Percentiles rank a stretch among this genome's conserved stretches.
Evolutionary conservation across 1,140 invertebrate species (phyloP).

Genomic region (Orchesella cincta): DNA sequence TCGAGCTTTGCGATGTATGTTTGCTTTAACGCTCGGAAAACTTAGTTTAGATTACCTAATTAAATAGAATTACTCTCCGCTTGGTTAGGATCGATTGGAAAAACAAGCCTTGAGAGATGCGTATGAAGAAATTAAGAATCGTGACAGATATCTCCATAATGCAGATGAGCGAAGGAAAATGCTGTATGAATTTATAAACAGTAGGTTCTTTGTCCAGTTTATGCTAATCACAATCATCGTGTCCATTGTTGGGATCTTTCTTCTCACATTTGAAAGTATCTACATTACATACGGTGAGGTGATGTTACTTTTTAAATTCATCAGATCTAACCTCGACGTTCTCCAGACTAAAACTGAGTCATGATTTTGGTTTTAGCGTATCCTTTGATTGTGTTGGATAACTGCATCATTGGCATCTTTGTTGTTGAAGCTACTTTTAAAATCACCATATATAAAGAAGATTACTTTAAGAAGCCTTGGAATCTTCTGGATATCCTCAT

Average conservation of each 20-base stretch:
- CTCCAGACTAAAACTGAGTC: neutral
- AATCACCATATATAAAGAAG: constrained; percentile 49
- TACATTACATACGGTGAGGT: constrained; percentile 38
- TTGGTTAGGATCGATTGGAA: constrained; percentile 40
- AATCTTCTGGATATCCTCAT: constrained; percentile 53
- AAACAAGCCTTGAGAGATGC: constrained; percentile 35
- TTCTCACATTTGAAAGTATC: constrained; percentile 49
- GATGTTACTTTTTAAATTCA: neutral
- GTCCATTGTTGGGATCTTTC: constrained; percentile 45
- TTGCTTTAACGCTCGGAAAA: neutral
- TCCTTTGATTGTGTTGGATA: constrained; percentile 47
- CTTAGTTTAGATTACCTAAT: neutral
- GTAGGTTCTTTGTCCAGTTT: constrained; percentile 45
- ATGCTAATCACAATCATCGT: constrained; percentile 49
- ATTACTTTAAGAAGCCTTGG: constrained; percentile 52
- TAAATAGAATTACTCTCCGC: neutral
- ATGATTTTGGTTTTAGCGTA: constrained; percentile 13
- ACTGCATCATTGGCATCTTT: constrained; percentile 52
- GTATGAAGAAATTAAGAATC: constrained; percentile 36
- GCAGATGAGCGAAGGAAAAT: constrained; percentile 40
- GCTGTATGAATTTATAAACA: constrained; percentile 51
- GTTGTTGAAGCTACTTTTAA: constrained; percentile 50
- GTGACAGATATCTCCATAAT: constrained; percentile 45
- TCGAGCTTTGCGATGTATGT: constrained; percentile 42
- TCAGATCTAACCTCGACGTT: neutral